Evolutionary conservation across 2,888 invertebrate species (phyloP), one percentile per base, ranked within the genome.

Genomic region (Cephus rjabovi): DNA sequence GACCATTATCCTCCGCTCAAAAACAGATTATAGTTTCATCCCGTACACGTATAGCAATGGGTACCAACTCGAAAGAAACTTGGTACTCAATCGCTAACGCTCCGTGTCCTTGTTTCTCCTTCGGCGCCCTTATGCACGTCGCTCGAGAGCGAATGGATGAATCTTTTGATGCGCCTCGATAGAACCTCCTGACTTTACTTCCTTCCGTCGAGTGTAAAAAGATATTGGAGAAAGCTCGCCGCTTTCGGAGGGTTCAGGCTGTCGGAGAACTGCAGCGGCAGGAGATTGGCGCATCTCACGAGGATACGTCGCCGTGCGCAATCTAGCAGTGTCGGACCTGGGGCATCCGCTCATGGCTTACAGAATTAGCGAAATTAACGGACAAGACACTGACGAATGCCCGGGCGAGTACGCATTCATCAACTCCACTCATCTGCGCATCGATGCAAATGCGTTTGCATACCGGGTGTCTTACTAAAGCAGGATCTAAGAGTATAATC

Each of bases 331-430:
- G 74, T 73, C 76, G 74, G 71, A 56, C 70, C 73, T 34, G 68
- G 69, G 71, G 76, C 70, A 76, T 73, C 77, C 79, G 79, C 76
- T 83, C 81, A 81, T 83, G 79, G 79, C 82, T 80, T 80, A 81
- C 78, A 82, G 84, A 84, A 83, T 86, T 86, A 86, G 85, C 79
- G 82, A 83, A 86, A 85, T 85, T 86, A 86, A 86, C 84, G 84
- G 79, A 79, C 79, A 80, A 76, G 86, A 85, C 86, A 84, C 80
- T 85, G 86, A 86, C 84, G 82, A 84, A 86, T 85, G 83, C 76
- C 37, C 76, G 75, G 35, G 76, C 76, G 74, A 76, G 76, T 35
- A 75, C 79, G 69, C 77, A 80, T 81, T 80, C 79, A 80, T 81
- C 79, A 79, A 74, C 74, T 75, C 76, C 34, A 71, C 79, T 74